Evolutionary conservation across 2,113 vertebrate species (phyloP).

Genomic region (Acrocephalus arundinaceus): DNA sequence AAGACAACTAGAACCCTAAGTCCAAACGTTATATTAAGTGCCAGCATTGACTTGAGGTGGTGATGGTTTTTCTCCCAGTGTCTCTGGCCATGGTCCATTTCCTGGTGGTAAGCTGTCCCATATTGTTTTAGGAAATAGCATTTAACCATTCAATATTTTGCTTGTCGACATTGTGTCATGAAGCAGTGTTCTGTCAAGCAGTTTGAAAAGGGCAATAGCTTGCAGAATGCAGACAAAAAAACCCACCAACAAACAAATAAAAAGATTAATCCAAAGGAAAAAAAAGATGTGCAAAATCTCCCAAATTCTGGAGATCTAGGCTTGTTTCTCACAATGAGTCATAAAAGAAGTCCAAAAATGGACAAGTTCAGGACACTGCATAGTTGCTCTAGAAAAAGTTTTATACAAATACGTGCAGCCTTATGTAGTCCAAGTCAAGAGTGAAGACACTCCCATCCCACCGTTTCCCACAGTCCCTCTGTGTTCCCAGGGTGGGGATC

Average conservation of each 20-base stretch:
- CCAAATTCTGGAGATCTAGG: neutral
- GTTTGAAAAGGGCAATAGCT: constrained; percentile 55
- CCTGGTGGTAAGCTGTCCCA: neutral
- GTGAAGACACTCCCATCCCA: neutral
- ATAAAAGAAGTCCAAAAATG: neutral
- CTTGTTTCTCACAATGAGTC: neutral
- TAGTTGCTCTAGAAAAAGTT: neutral
- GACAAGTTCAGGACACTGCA: neutral
- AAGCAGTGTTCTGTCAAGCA: constrained; percentile 12
- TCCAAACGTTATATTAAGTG: neutral
- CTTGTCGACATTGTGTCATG: neutral
- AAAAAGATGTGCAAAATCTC: neutral
- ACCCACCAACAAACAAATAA: neutral
- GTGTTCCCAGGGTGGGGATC: neutral
- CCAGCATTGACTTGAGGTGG: neutral
- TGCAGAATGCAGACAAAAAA: neutral
- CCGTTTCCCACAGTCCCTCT: accelerated
- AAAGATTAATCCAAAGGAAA: neutral
- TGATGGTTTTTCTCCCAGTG: neutral
- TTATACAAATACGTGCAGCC: neutral
- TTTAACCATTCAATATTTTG: constrained; percentile 19
- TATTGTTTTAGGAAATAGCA: neutral
- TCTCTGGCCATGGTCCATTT: neutral
- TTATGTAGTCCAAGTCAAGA: neutral
- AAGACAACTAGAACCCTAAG: neutral